Evolutionary conservation across 2,797 vertebrate species (phyloP).

Genomic region (Enteromius treurensis): DNA sequence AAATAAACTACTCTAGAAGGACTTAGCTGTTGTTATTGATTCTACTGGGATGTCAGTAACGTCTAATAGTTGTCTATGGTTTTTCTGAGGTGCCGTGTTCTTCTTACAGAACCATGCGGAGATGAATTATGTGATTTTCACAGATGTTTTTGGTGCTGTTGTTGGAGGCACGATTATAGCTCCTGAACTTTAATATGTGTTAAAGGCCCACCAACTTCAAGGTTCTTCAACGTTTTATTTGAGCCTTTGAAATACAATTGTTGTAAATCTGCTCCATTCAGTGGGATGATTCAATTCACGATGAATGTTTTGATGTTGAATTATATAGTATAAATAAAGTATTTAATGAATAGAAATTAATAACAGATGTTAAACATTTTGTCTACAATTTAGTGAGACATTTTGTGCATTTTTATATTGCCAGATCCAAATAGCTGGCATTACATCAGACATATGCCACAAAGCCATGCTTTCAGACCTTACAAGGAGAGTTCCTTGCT

Average conservation of each 20-base stretch:
- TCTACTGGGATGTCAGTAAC: too few relatives aligned
- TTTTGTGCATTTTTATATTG: conserved; percentile 3
- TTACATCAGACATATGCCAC: conserved; percentile 6
- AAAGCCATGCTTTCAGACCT: not conserved
- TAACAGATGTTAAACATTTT: conserved; percentile 14
- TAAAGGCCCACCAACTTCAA: conserved; percentile 18
- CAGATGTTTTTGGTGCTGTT: not conserved
- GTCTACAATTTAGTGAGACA: not conserved
- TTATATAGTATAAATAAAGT: not conserved
- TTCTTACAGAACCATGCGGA: not conserved
- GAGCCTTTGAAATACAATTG: conserved; percentile 15
- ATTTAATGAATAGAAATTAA: not conserved
- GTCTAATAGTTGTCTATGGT: not conserved
- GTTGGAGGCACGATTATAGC: conserved; percentile 47
- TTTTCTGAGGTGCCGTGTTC: not conserved
- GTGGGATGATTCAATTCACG: not conserved
- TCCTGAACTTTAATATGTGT: conserved; percentile 30
- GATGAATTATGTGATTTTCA: conserved; percentile 47
- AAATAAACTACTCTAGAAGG: too few relatives aligned
- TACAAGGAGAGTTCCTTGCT: not conserved
- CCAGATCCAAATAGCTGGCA: conserved; percentile 17
- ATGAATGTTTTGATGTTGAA: conserved; percentile 4
- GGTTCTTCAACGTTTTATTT: not conserved
- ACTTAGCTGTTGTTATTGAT: too few relatives aligned
- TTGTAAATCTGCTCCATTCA: not conserved